A percentile compares a stretch with the other conserved stretches of the same genome.
These are phyloP conservation scores for Dicrurus megarhynchus DNA, from an alignment of 2,113 vertebrate species.

Conservation along the genomic window DNA sequence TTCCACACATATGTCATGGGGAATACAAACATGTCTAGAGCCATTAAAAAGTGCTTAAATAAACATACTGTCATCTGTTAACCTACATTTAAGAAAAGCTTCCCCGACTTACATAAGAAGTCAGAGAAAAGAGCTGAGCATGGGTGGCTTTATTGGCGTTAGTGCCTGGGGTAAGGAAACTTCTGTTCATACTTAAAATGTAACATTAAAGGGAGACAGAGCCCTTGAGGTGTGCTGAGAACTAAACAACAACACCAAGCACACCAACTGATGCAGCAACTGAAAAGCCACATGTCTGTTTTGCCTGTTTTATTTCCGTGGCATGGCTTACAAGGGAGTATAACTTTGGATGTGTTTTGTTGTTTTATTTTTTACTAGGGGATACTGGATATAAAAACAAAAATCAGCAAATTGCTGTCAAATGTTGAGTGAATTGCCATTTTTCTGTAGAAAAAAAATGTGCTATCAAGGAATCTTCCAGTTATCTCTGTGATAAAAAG, in stretches of 20 bases:
- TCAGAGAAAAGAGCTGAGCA: background rate
- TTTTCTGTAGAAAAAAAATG: background rate
- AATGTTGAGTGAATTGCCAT: background rate
- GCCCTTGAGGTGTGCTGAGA: background rate
- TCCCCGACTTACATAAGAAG: background rate
- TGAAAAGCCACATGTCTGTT: background rate
- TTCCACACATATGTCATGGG: background rate
- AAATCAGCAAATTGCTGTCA: background rate
- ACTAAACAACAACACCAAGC: background rate
- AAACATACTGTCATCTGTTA: background rate
- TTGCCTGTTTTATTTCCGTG: background rate
- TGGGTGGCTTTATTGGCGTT: background rate
- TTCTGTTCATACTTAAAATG: background rate
- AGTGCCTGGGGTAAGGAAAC: background rate
- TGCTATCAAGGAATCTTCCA: background rate
- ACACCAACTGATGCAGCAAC: background rate
- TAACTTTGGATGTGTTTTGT: background rate
- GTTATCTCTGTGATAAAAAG: background rate
- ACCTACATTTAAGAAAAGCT: background rate
- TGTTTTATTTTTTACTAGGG: background rate
- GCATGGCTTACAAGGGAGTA: background rate
- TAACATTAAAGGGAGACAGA: background rate
- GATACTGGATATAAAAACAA: background rate
- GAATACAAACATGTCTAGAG: background rate
- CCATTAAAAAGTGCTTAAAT: background rate